Conservation (phyloP, 1,140 invertebrate genomes). For the Drosophila lacertosa region DNA sequence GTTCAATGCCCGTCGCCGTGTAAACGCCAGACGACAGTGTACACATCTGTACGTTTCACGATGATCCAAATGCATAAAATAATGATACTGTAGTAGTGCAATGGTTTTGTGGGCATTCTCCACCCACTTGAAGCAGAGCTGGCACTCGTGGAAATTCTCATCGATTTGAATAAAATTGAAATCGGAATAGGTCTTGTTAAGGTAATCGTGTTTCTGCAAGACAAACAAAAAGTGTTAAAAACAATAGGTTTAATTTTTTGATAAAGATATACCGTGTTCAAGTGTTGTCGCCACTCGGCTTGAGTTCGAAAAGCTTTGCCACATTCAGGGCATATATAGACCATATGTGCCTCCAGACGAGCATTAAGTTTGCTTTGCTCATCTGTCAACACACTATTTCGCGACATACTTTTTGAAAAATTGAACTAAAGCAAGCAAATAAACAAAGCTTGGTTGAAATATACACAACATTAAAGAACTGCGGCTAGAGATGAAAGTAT, state of each 20-base stretch:
- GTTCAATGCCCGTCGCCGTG: constrained; percentile 65
- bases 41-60: constrained; percentile 69
- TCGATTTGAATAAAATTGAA: constrained; percentile 78
- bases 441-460: background rate
- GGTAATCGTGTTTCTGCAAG: constrained; percentile 67
- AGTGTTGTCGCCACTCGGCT: constrained; percentile 72
- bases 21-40: constrained; percentile 65
- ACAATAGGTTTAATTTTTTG: background rate
- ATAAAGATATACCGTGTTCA: constrained; percentile 52
- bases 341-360: constrained; percentile 72
- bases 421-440: background rate
- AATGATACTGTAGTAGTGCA: constrained; percentile 75
- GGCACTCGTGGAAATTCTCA: constrained; percentile 73
- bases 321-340: constrained; percentile 77
- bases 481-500: constrained; percentile 13
- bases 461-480: background rate
- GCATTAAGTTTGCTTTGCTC: constrained; percentile 67
- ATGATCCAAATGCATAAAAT: constrained; percentile 74
- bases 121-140: constrained; percentile 74
- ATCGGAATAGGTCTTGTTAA: constrained; percentile 64
- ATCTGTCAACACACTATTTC: constrained; percentile 47
- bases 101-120: constrained; percentile 76
- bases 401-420: constrained; percentile 43
- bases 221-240: background rate
- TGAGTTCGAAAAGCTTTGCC: constrained; percentile 73